These are phyloP conservation scores for Kryptopterus vitreolus DNA, from an alignment of 2,797 vertebrate species.

Conservation along the genomic window DNA sequence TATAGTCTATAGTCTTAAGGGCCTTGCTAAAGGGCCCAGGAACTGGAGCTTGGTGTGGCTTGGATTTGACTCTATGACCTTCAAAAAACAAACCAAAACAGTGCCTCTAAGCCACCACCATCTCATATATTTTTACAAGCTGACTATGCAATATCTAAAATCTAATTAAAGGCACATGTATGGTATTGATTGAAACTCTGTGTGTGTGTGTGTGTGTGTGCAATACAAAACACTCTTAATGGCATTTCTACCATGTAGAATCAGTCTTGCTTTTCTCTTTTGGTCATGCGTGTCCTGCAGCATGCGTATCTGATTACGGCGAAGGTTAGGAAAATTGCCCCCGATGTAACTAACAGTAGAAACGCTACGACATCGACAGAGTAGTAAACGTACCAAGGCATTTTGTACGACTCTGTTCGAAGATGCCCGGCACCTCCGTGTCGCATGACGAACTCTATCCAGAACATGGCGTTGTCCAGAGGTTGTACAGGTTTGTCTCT, in stretches of 20 bases:
- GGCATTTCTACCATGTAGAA: neutral
- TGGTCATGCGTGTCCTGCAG: conserved; percentile 50
- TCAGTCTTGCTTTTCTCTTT: conserved; percentile 60
- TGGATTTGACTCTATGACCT: too few relatives aligned
- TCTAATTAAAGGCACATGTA: neutral
- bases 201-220: neutral
- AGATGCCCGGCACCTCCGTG: conserved; percentile 71
- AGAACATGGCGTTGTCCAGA: conserved; percentile 67
- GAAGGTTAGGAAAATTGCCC: conserved; percentile 49
- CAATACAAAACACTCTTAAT: neutral
- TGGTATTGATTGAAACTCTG: neutral
- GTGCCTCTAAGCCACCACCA: too few relatives aligned
- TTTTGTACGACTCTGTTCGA: conserved; percentile 61
- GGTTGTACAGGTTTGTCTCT: conserved; percentile 61
- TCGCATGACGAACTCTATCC: conserved; percentile 74
- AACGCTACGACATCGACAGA: conserved; percentile 59
- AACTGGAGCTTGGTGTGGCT: too few relatives aligned
- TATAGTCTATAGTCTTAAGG: too few relatives aligned
- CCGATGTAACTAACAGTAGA: conserved; percentile 47
- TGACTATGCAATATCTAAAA: neutral
- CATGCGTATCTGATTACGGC: conserved; percentile 57
- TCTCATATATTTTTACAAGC: neutral
- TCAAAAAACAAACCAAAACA: too few relatives aligned
- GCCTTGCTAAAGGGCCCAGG: too few relatives aligned
- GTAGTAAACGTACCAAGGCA: conserved; percentile 68